Base-by-base conservation (phyloP, 2,888 invertebrate genomes). In the Hedya salicella region DNA sequence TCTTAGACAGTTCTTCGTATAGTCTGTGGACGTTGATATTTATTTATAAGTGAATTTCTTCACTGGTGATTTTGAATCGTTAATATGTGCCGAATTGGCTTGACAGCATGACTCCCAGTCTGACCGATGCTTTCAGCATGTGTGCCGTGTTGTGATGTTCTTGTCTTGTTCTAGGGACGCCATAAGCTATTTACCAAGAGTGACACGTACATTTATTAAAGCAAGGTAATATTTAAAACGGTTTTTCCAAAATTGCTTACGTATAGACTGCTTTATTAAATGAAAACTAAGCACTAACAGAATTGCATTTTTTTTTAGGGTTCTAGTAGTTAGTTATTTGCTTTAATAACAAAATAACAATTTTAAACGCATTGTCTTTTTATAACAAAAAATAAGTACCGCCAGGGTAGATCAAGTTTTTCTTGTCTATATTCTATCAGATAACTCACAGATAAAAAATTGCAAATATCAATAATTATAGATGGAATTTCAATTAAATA, bases 161-260 rank as follows among this genome's bases (percentile, higher is more conserved):
- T 76, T 82, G 94, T 89, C 94, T 95, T 85, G 95, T 95, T 95
- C 93, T 95, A 95, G 93, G 95, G 94, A 82, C 94, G 95, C 92
- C 53, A 61, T 61, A 66, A 66, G 49, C 48, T 66, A 66, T 94
- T 94, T 92, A 93, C 94, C 93, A 94, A 94, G 95, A 96, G 96
- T 94, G 95, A 96, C 95, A 96, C 96, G 85, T 96, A 96, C 94
- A 96, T 96, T 95, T 96, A 93, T 94, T 96, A 95, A 94, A 92
- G 85, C 82, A 91, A 89, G 90, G 91, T 91, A 91, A 91, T 82
- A 75, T 78, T 71, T 39, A 17, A 25, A 54, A 59, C 21, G 21
- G 1, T 36, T 72, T 76, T 80, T 21, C 36, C 78, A 71, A 75
- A 80, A 82, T 82, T 82, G 36, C 36, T 74, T 76, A 80, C n/a